Percentiles rank a stretch among this genome's conserved stretches.
These are phyloP conservation scores for Pardosa pseudoannulata DNA, from an alignment of 2,888 invertebrate species.

Conservation along the genomic window DNA sequence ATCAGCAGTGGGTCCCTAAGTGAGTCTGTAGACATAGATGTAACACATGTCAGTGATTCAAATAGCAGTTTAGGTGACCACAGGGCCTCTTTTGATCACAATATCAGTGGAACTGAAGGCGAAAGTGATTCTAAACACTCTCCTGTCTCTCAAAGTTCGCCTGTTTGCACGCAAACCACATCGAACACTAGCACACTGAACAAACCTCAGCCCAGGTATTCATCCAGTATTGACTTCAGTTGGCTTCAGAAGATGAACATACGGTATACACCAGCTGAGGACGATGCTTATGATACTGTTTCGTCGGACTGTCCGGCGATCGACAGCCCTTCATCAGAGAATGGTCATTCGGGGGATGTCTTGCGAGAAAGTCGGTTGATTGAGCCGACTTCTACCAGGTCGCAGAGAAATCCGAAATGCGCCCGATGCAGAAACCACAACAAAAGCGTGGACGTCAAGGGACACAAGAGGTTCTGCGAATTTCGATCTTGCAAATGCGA, in stretches of 20 bases:
- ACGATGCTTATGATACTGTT: neutral
- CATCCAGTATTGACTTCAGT: constrained; percentile 21
- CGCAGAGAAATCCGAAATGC: constrained; percentile 62
- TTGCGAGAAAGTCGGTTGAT: too few species aligned
- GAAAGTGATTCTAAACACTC: neutral
- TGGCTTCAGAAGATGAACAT: constrained; percentile 65
- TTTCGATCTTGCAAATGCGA: constrained; percentile 13
- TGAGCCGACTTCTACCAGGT: neutral
- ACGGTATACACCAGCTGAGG: constrained; percentile 26
- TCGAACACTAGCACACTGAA: neutral
- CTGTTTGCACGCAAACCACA: neutral
- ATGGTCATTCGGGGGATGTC: neutral
- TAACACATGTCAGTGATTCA: too few species aligned
- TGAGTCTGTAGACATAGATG: too few species aligned
- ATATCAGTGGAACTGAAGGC: neutral
- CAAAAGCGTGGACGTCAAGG: constrained; percentile 55
- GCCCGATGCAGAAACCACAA: constrained; percentile 62
- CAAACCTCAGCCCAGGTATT: neutral
- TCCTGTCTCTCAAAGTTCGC: neutral
- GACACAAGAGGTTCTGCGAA: constrained; percentile 52
- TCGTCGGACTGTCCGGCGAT: too few species aligned
- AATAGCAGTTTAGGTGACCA: too few species aligned
- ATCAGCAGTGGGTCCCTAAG: too few species aligned
- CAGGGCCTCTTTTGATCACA: too few species aligned
- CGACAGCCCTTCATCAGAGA: too few species aligned